Evolutionary conservation across 2,113 vertebrate species (phyloP).

Genomic region (Myxocyprinus asiaticus): DNA sequence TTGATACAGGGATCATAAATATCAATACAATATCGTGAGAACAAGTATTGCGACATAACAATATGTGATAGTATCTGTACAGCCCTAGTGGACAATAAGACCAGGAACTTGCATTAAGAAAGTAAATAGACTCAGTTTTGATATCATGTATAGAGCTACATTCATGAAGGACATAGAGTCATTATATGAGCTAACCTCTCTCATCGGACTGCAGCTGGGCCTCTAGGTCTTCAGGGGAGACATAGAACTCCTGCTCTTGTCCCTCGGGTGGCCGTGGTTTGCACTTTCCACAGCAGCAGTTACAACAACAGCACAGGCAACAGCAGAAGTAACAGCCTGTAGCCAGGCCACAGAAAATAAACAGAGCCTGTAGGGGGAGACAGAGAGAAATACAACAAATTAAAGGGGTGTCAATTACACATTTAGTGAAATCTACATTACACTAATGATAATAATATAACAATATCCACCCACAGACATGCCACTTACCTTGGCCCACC

Average conservation of each 20-base stretch:
- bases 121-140: no score
- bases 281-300: constrained; percentile 97
- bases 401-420: neutral
- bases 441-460: no score
- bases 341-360: constrained; percentile 91
- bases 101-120: no score
- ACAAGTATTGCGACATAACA: no score
- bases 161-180: no score
- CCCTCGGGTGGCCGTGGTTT: constrained; percentile 93
- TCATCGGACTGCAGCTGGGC: constrained; percentile 96
- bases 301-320: constrained; percentile 99
- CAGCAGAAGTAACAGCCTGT: constrained; percentile 99
- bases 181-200: constrained; percentile 76
- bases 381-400: neutral
- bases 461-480: no score
- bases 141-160: no score
- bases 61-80: no score
- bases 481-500: constrained; percentile 94
- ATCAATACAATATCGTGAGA: no score
- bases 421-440: neutral
- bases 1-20: no score
- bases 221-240: constrained; percentile 97
- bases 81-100: no score
- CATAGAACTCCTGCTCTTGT: constrained; percentile 89
- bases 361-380: constrained; percentile 82